Evolutionary conservation across 2,797 vertebrate species (phyloP).

Genomic region (Gorsachius magnificus): DNA sequence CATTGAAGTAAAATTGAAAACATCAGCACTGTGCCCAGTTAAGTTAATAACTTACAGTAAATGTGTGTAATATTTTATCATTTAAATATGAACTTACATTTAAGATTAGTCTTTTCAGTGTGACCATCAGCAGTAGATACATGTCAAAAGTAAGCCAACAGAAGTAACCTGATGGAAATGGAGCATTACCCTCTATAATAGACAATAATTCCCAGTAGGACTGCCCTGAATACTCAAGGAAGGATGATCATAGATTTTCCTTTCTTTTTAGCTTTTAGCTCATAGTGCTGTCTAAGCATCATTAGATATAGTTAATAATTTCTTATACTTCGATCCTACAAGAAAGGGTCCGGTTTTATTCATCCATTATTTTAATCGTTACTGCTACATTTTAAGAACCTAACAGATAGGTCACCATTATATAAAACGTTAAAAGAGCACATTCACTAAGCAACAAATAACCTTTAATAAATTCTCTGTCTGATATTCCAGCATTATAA

Average conservation of each 20-base stretch:
- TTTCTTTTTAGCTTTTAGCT: constrained; percentile 41
- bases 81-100: background rate
- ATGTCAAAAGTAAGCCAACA: constrained; percentile 8
- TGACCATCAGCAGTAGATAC: background rate
- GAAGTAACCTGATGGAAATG: background rate
- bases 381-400: background rate
- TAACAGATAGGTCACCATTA: background rate
- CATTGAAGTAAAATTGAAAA: constrained; percentile 20
- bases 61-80: background rate
- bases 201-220: background rate
- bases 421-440: background rate
- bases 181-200: background rate
- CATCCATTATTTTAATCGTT: background rate
- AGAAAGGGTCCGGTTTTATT: background rate
- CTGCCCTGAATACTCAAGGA: background rate
- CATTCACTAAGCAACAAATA: background rate
- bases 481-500: background rate
- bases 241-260: background rate
- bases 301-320: constrained; percentile 20
- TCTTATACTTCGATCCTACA: background rate
- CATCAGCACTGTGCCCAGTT: background rate
- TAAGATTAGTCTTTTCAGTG: background rate
- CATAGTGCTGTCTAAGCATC: background rate
- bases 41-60: constrained; percentile 6
- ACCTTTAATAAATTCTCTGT: background rate